phyloP scores from a whole-genome alignment of 1,140 invertebrate genomes.

The Drosophila punjabiensis region DNA sequence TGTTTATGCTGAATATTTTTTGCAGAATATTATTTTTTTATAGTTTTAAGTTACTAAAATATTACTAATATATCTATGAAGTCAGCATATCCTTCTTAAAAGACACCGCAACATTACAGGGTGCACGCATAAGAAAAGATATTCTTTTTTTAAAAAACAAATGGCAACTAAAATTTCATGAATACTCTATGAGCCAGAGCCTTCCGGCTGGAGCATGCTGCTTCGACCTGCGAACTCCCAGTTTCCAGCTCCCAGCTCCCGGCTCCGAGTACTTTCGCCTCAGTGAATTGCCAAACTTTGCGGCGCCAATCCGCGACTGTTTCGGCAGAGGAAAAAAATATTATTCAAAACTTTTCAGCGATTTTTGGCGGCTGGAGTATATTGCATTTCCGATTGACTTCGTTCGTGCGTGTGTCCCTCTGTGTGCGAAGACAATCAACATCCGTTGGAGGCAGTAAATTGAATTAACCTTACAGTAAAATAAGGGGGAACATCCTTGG shows the following conservation, averaged over 20 bases:
- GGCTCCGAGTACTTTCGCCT: slow-evolving; percentile 6
- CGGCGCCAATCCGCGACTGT: slow-evolving; percentile 38
- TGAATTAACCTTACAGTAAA: slow-evolving; percentile 55
- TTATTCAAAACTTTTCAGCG: slow-evolving; percentile 58
- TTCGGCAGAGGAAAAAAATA: slow-evolving; percentile 13
- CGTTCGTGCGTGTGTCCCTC: background rate
- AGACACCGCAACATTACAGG: background rate
- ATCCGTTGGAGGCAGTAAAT: slow-evolving; percentile 54
- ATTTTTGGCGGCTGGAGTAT: slow-evolving; percentile 37
- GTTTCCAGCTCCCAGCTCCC: background rate
- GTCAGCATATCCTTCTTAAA: too few relatives aligned
- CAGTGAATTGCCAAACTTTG: slow-evolving; percentile 54
- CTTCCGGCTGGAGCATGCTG: slow-evolving; percentile 14
- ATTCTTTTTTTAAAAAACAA: slow-evolving; percentile 23
- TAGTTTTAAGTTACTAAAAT: too few relatives aligned
- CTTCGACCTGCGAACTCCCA: background rate
- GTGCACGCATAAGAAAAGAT: background rate
- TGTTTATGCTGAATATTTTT: too few relatives aligned
- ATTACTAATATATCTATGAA: too few relatives aligned
- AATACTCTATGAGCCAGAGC: slow-evolving; percentile 36
- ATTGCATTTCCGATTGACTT: slow-evolving; percentile 48
- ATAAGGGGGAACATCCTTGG: background rate
- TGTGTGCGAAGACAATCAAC: slow-evolving; percentile 18
- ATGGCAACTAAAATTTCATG: slow-evolving; percentile 55
- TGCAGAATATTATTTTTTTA: too few relatives aligned